phyloP scores from a whole-genome alignment of 2,888 invertebrate species.

The Drosophila emarginata region DNA sequence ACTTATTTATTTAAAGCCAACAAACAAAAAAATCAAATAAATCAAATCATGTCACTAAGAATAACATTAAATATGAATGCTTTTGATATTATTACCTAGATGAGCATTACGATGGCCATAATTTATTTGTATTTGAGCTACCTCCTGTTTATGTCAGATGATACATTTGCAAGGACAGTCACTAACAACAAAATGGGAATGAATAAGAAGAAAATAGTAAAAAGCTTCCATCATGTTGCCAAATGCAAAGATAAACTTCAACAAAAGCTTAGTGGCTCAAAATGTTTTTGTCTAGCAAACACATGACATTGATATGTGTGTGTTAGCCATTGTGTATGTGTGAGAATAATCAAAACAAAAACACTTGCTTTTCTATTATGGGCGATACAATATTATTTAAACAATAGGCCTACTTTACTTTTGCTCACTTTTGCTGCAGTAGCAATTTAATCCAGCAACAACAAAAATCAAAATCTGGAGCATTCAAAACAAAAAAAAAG shows the following conservation, averaged over 20 bases:
- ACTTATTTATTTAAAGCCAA: not conserved
- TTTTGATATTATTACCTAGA: conserved; percentile 27
- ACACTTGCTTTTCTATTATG: conserved; percentile 58
- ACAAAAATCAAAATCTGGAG: conserved; percentile 21
- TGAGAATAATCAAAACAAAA: conserved; percentile 69
- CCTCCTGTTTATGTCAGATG: conserved; percentile 55
- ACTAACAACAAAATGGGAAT: conserved; percentile 33
- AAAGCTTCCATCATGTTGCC: conserved; percentile 60
- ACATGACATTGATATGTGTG: conserved; percentile 50
- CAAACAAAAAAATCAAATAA: not conserved
- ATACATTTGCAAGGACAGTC: conserved; percentile 38
- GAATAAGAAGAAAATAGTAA: conserved; percentile 40
- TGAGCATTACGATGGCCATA: conserved; percentile 27
- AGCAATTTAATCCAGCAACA: conserved; percentile 53
- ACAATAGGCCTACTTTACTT: conserved; percentile 71
- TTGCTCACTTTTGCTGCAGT: conserved; percentile 54
- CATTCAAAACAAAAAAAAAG: conserved; percentile 4
- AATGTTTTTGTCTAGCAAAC: conserved; percentile 59
- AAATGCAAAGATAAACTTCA: conserved; percentile 71
- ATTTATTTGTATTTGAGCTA: conserved; percentile 61
- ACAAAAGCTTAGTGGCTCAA: conserved; percentile 71
- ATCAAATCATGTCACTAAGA: conserved; percentile 27
- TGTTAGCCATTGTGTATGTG: conserved; percentile 19
- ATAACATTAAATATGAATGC: conserved; percentile 45
- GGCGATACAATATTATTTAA: conserved; percentile 70